A percentile compares a stretch with the other conserved stretches of the same genome.
phyloP scores from a whole-genome alignment of 2,888 invertebrate species.

The Zhengitettix transpicula region DNA sequence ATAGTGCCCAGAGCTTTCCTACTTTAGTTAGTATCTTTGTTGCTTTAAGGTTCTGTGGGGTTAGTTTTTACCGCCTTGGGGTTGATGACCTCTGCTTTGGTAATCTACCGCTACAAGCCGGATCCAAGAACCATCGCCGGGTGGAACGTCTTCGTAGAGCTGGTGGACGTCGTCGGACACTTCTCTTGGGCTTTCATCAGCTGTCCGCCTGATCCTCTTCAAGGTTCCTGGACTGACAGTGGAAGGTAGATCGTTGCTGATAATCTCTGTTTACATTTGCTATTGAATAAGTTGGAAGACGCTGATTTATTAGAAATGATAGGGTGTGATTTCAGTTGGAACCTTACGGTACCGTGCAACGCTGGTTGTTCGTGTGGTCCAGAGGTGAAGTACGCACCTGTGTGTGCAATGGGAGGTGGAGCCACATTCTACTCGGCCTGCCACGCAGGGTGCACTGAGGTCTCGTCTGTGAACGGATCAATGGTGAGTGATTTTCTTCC shows the following conservation, averaged over 20 bases:
- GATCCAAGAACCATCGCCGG: slow-evolving; percentile 18
- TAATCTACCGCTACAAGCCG: slow-evolving; percentile 20
- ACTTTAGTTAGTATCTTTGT: too few relatives aligned
- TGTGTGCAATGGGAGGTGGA: slow-evolving; percentile 21
- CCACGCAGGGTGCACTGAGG: slow-evolving; percentile 27
- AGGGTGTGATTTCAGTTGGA: slow-evolving; percentile 14
- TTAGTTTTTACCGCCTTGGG: slow-evolving; percentile 20
- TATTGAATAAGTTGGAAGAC: too few relatives aligned
- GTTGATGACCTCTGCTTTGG: slow-evolving; percentile 15
- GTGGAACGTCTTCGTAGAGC: slow-evolving; percentile 20
- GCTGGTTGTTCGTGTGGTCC: slow-evolving; percentile 20
- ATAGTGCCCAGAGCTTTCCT: too few relatives aligned
- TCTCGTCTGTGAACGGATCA: slow-evolving; percentile 7
- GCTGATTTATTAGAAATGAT: too few relatives aligned
- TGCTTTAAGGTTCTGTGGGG: slow-evolving; percentile 17
- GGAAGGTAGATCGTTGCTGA: not conserved
- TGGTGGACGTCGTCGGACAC: slow-evolving; percentile 18
- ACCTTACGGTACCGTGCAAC: slow-evolving; percentile 20
- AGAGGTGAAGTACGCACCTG: slow-evolving; percentile 22
- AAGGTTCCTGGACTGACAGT: not conserved
- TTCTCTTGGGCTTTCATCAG: slow-evolving; percentile 20
- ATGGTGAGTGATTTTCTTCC: slow-evolving; percentile 7
- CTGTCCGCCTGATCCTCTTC: slow-evolving; percentile 16
- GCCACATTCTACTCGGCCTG: slow-evolving; percentile 31
- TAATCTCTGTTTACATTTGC: too few relatives aligned